Conservation (phyloP, 2,888 invertebrate genomes). For the Papilio gigon region DNA sequence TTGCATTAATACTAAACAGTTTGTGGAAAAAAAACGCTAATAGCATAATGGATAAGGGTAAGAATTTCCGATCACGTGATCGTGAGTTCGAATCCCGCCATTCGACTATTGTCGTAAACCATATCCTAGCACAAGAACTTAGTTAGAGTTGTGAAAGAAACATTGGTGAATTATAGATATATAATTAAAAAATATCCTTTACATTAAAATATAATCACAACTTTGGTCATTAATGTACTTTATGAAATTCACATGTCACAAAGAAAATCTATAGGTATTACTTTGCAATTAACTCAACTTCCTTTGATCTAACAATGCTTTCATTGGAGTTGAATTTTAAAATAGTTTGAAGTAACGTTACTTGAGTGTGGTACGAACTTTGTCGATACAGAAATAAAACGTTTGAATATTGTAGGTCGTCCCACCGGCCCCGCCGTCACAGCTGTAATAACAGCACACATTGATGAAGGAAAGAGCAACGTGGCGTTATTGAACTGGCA, state of each 20-base stretch:
- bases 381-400: slow-evolving; percentile 12
- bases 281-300: neutral
- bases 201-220: no score
- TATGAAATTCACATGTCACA: neutral
- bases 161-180: no score
- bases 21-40: no score
- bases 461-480: slow-evolving; percentile 61
- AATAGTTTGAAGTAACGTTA: slow-evolving; percentile 6
- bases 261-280: neutral
- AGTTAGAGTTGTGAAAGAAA: no score
- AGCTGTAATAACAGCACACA: slow-evolving; percentile 58
- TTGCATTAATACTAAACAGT: no score
- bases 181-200: no score
- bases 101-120: no score
- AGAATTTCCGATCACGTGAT: no score
- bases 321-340: neutral
- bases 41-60: no score
- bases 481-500: slow-evolving; percentile 74
- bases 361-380: slow-evolving; percentile 5
- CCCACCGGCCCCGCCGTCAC: slow-evolving; percentile 67
- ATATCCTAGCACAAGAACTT: no score
- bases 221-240: no score
- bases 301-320: neutral
- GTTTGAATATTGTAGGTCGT: slow-evolving; percentile 55
- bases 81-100: no score